A percentile compares a stretch with the other conserved stretches of the same genome.
These are phyloP conservation scores for Linnaemya vulpina DNA, from an alignment of 2,888 invertebrate genomes.

Conservation along the genomic window DNA sequence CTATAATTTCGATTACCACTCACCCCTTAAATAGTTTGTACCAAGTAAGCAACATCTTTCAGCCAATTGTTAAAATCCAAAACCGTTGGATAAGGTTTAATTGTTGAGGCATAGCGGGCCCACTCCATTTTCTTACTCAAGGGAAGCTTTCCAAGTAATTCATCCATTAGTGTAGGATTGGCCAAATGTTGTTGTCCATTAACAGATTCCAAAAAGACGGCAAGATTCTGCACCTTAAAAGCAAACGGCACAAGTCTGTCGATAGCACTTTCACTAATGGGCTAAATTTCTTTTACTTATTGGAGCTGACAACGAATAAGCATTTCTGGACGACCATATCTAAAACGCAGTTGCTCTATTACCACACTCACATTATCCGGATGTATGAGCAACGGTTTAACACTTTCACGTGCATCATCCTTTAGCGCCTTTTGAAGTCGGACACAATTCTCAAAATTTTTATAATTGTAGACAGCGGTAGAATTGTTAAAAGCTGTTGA, in stretches of 20 bases:
- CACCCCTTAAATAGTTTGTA: too few species aligned
- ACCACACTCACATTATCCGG: conserved; percentile 34
- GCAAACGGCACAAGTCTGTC: conserved; percentile 26
- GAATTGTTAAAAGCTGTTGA: conserved; percentile 29
- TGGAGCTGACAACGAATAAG: conserved; percentile 5
- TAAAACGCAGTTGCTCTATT: conserved; percentile 32
- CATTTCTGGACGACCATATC: conserved; percentile 34
- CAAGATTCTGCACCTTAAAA: too few species aligned
- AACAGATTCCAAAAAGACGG: too few species aligned
- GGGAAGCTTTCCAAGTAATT: too few species aligned
- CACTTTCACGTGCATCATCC: conserved; percentile 28
- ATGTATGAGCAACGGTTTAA: conserved; percentile 49
- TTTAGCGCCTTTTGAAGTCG: conserved; percentile 37
- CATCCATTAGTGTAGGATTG: not conserved
- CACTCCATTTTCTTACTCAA: too few species aligned
- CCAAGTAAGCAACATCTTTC: too few species aligned
- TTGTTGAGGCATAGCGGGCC: too few species aligned
- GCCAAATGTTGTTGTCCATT: not conserved
- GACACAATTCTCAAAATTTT: conserved; percentile 52
- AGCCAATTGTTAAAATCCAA: too few species aligned
- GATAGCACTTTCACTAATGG: not conserved
- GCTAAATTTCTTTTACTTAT: not conserved
- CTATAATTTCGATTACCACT: too few species aligned
- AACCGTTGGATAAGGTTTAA: too few species aligned
- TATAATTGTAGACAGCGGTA: conserved; percentile 3